phyloP scores from a whole-genome alignment of 2,797 vertebrate genomes.

The Lerista edwardsae region DNA sequence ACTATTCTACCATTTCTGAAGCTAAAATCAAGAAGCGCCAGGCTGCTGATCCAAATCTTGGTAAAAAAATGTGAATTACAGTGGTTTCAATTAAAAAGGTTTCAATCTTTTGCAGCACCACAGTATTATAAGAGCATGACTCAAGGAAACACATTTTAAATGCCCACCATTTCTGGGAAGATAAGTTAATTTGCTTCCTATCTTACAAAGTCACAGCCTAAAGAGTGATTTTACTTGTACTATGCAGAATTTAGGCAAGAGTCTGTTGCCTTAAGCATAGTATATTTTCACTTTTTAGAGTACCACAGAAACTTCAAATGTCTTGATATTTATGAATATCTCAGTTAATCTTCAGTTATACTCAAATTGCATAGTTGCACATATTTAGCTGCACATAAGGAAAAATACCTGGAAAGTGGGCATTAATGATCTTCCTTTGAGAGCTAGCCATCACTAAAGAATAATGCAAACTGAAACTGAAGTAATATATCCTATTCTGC shows the following conservation, averaged over 20 bases:
- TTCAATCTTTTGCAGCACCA: neutral
- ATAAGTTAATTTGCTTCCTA: neutral
- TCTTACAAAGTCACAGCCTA: neutral
- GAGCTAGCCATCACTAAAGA: no score
- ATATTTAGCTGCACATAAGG: no score
- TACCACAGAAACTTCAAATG: neutral
- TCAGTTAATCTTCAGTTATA: neutral
- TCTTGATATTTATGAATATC: neutral
- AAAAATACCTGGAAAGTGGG: neutral
- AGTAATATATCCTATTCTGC: no score
- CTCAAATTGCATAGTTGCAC: neutral
- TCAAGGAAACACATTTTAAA: neutral
- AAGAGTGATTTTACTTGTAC: neutral
- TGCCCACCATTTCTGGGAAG: neutral
- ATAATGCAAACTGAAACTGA: no score
- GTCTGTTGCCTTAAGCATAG: neutral
- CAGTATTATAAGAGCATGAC: neutral
- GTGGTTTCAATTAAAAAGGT: constrained; percentile 5
- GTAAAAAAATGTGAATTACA: constrained; percentile 60
- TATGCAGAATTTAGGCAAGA: neutral
- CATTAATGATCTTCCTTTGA: no score
- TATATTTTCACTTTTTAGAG: neutral
- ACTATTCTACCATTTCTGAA: constrained; percentile 80
- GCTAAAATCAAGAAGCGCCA: constrained; percentile 83
- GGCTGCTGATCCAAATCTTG: constrained; percentile 77